Conservation (phyloP, 2,113 vertebrate genomes). For the Polyodon spathula region DNA sequence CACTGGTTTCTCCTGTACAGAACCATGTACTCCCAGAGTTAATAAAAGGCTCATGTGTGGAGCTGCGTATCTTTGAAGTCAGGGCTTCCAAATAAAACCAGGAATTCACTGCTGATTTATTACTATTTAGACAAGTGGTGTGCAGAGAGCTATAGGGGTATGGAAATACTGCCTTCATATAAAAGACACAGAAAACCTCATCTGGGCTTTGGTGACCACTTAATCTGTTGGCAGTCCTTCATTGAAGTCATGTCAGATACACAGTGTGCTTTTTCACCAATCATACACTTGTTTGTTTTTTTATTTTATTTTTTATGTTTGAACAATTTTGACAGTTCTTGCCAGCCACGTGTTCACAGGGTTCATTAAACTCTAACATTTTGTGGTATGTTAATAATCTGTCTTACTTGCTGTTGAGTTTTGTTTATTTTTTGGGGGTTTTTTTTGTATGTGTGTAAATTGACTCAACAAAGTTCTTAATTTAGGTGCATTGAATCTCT, state of each 20-base stretch:
- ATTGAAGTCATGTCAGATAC: constrained; percentile 24
- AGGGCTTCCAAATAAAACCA: constrained; percentile 47
- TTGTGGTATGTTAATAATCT: not conserved
- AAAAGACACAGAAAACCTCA: constrained; percentile 43
- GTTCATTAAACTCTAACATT: constrained; percentile 16
- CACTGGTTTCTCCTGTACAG: constrained; percentile 34
- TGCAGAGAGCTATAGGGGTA: constrained; percentile 54
- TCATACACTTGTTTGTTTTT: constrained; percentile 37
- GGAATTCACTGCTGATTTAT: constrained; percentile 72
- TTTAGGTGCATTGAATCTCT: no score
- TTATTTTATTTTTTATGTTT: constrained; percentile 16
- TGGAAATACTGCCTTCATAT: constrained; percentile 49
- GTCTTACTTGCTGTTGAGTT: no score
- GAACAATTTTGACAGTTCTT: constrained; percentile 42
- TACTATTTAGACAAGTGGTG: constrained; percentile 81
- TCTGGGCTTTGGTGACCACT: constrained; percentile 43
- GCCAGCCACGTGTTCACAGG: constrained; percentile 18
- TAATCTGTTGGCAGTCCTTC: constrained; percentile 44
- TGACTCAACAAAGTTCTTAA: no score
- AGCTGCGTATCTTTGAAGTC: constrained; percentile 48
- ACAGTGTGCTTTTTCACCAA: constrained; percentile 36
- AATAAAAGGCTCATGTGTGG: constrained; percentile 47
- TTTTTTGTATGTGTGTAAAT: no score
- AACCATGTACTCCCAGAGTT: constrained; percentile 30
- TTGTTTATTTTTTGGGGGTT: no score